Conservation (phyloP, 2,888 invertebrate species). For the Fragum sueziense region DNA sequence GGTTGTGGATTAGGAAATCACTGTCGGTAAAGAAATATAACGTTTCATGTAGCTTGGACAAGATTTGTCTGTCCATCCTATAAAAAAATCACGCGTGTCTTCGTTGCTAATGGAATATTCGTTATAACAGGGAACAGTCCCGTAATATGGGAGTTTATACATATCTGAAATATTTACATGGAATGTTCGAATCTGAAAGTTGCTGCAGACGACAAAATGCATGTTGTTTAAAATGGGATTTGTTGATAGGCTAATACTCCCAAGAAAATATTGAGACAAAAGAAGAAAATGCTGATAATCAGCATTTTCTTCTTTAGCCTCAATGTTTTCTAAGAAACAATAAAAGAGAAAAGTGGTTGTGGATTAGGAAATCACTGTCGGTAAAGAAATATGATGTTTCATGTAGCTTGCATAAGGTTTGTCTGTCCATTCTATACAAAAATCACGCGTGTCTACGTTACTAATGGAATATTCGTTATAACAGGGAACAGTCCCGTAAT, state of each 20-base stretch:
- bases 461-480: conserved; percentile 46
- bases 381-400: conserved; percentile 45
- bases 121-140: conserved; percentile 34
- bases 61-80: conserved; percentile 46
- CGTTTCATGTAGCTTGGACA: conserved; percentile 41
- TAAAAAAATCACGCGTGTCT: conserved; percentile 51
- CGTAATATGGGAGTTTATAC: conserved; percentile 43
- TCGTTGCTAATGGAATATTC: conserved; percentile 49
- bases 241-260: too few relatives aligned
- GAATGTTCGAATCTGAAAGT: too few relatives aligned
- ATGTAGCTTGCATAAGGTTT: conserved; percentile 36
- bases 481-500: conserved; percentile 34
- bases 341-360: too few relatives aligned
- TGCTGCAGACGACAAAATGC: too few relatives aligned
- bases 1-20: conserved; percentile 36
- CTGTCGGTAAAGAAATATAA: conserved; percentile 37
- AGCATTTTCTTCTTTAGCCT: too few relatives aligned
- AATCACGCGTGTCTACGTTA: conserved; percentile 45
- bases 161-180: not conserved
- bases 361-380: conserved; percentile 27
- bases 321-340: too few relatives aligned
- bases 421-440: conserved; percentile 58
- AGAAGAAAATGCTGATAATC: too few relatives aligned
- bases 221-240: too few relatives aligned
- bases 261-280: too few relatives aligned